These are phyloP conservation scores for Deroptyus accipitrinus DNA, from an alignment of 2,113 vertebrate genomes.

Conservation along the genomic window DNA sequence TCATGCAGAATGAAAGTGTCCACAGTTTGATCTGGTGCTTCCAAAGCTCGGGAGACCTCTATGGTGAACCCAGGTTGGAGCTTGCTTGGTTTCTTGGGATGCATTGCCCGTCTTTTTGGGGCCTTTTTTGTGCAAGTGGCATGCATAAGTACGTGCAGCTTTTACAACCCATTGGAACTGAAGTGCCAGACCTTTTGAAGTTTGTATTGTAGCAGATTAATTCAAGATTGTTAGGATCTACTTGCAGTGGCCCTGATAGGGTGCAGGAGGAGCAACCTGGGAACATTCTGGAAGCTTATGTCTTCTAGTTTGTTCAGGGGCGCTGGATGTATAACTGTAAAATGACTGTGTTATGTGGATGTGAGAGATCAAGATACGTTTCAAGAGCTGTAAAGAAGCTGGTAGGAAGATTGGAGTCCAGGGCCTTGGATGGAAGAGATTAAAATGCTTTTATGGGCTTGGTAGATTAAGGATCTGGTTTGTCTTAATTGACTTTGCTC, in stretches of 20 bases:
- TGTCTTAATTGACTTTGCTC: background rate
- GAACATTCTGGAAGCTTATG: background rate
- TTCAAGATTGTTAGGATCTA: background rate
- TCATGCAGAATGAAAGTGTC: background rate
- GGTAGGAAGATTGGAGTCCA: background rate
- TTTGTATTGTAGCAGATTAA: background rate
- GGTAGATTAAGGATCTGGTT: background rate
- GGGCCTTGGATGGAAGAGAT: background rate
- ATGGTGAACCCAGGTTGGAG: background rate
- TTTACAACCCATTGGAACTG: background rate
- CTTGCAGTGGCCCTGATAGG: background rate
- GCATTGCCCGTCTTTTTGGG: background rate
- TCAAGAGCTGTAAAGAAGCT: background rate
- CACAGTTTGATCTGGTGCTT: background rate
- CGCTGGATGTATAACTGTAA: fast-evolving
- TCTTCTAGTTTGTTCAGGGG: background rate
- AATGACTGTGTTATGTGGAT: background rate
- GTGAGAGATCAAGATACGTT: fast-evolving
- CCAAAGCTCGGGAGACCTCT: background rate
- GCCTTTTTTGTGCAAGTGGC: background rate
- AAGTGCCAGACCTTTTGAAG: background rate
- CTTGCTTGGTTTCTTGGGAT: background rate
- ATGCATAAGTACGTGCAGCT: background rate
- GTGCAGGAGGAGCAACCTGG: background rate
- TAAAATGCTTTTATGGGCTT: background rate